A percentile compares a stretch with the other conserved stretches of the same genome.
Conservation (phyloP, 2,888 invertebrate species). For the Congeria kusceri region DNA sequence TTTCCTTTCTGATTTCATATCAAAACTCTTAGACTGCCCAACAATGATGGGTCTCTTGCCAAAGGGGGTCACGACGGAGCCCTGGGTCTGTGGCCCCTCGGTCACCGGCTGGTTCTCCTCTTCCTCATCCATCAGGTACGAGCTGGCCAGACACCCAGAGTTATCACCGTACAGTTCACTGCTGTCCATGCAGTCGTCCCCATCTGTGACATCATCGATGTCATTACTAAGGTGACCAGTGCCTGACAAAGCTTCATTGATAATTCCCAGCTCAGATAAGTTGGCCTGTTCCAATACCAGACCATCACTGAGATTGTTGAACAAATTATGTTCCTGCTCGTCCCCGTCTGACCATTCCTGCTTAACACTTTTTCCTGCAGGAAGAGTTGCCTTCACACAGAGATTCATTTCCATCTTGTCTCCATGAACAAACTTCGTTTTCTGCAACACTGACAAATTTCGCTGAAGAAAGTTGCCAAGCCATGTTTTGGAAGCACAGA, state of each 20-base stretch:
- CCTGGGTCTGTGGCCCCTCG: not conserved
- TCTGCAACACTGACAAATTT: slow-evolving; percentile 56
- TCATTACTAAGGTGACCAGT: slow-evolving; percentile 31
- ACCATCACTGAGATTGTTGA: slow-evolving; percentile 29
- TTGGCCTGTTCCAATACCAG: slow-evolving; percentile 34
- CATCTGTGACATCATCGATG: slow-evolving; percentile 39
- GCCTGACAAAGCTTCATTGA: slow-evolving; percentile 38
- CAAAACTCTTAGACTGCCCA: slow-evolving; percentile 55
- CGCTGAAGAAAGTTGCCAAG: slow-evolving; percentile 53
- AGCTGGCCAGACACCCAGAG: not conserved
- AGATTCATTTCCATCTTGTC: slow-evolving; percentile 20
- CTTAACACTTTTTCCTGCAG: slow-evolving; percentile 21
- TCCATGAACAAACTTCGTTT: slow-evolving; percentile 52
- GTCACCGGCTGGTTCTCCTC: not conserved
- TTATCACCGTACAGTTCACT: not conserved
- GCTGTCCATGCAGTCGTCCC: slow-evolving; percentile 14
- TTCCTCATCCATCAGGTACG: not conserved
- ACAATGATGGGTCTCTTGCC: slow-evolving; percentile 58
- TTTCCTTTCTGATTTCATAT: slow-evolving; percentile 58
- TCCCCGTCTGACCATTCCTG: slow-evolving; percentile 26
- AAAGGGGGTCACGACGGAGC: slow-evolving; percentile 38
- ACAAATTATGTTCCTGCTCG: not conserved
- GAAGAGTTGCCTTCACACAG: not conserved
- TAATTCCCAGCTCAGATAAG: slow-evolving; percentile 37
- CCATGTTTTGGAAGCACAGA: slow-evolving; percentile 59